A percentile compares a stretch with the other conserved stretches of the same genome.
phyloP scores from a whole-genome alignment of 1,140 invertebrate genomes.

The Magallana angulata region DNA sequence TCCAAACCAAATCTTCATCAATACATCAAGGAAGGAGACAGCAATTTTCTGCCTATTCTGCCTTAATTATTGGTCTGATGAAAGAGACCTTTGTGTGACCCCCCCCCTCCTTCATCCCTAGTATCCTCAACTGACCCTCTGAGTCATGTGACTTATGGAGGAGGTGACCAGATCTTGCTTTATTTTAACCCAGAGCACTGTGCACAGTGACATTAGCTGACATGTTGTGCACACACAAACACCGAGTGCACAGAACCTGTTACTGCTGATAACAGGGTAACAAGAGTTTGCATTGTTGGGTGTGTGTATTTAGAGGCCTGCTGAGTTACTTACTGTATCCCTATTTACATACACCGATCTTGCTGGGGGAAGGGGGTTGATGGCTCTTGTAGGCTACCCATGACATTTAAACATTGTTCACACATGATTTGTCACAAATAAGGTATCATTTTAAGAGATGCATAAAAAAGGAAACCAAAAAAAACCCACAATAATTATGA shows the following conservation, averaged over 20 bases:
- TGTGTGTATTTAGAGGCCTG: constrained; percentile 13
- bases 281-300: neutral
- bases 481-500: too few species aligned
- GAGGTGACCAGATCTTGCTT: neutral
- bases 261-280: neutral
- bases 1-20: neutral
- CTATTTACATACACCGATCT: neutral
- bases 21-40: neutral
- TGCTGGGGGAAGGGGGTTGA: too few species aligned
- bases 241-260: neutral
- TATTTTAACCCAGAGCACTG: neutral
- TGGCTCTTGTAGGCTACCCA: too few species aligned
- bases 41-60: constrained; percentile 7
- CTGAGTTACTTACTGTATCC: constrained; percentile 5
- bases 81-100: neutral
- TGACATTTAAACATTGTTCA: too few species aligned
- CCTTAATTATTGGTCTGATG: neutral
- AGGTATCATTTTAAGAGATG: too few species aligned
- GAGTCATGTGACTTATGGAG: constrained; percentile 5
- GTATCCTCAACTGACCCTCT: neutral
- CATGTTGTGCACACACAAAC: too few species aligned
- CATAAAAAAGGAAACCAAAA: too few species aligned
- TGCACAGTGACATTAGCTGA: too few species aligned
- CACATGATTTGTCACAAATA: too few species aligned
- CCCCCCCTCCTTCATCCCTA: neutral